Evolutionary conservation across 2,797 vertebrate genomes (phyloP).

Genomic region (Gambelia wislizenii): DNA sequence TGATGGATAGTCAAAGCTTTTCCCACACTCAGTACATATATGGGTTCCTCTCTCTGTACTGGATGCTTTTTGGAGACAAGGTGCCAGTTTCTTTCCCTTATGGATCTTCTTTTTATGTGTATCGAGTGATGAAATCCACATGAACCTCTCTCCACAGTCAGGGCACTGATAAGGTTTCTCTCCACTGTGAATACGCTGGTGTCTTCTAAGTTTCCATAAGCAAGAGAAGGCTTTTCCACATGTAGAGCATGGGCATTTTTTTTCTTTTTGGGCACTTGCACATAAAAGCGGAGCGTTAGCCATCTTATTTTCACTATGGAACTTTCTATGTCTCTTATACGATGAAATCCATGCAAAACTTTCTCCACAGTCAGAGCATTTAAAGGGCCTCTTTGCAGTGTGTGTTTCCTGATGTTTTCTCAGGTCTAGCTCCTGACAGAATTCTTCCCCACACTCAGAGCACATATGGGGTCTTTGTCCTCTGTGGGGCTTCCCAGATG

Average conservation of each 20-base stretch:
- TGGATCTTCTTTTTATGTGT: no score
- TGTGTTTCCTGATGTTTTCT: slow-evolving; percentile 73
- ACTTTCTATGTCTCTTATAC: slow-evolving; percentile 69
- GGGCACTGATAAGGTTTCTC: neutral
- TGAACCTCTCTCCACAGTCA: neutral
- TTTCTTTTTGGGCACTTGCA: no score
- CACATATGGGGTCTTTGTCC: slow-evolving; percentile 66
- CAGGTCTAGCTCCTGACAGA: slow-evolving; percentile 66
- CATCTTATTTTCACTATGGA: slow-evolving; percentile 65
- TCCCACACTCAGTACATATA: no score
- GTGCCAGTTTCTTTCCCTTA: no score
- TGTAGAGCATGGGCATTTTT: neutral
- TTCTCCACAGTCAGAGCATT: slow-evolving; percentile 69
- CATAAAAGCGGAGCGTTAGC: neutral
- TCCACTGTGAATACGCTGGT: neutral
- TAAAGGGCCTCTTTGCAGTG: slow-evolving; percentile 68
- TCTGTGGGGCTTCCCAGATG: no score
- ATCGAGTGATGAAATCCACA: no score
- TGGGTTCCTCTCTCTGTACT: no score
- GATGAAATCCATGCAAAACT: slow-evolving; percentile 72
- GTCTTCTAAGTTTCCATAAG: neutral
- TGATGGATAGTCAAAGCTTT: no score
- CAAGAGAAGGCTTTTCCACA: neutral
- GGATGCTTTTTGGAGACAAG: no score
- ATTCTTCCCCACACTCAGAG: slow-evolving; percentile 66